These are phyloP conservation scores for Rhamphomyia laevipes DNA, from an alignment of 2,888 invertebrate species.

Conservation along the genomic window DNA sequence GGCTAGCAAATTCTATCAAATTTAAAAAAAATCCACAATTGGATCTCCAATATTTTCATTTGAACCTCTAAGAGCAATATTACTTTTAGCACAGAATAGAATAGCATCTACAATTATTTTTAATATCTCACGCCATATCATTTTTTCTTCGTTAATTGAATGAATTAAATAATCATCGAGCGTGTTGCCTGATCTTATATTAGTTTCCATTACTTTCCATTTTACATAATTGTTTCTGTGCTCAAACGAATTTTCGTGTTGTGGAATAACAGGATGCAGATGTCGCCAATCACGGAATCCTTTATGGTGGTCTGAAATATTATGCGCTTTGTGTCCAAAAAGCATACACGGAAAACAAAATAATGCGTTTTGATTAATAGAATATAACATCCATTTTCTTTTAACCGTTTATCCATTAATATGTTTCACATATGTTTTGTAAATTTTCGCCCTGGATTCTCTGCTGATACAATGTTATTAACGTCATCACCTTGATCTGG, in stretches of 20 bases:
- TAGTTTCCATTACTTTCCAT: not conserved
- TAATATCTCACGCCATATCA: not conserved
- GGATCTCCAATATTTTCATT: not conserved
- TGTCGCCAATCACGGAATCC: not conserved
- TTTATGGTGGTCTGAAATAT: not conserved
- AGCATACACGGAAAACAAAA: not conserved
- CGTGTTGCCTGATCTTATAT: not conserved
- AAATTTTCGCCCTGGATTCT: not conserved
- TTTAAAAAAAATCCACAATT: not conserved
- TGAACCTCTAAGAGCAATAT: not conserved
- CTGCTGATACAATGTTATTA: not conserved
- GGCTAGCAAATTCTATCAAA: not conserved
- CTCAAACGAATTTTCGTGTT: not conserved
- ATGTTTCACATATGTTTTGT: not conserved
- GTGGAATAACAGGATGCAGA: not conserved
- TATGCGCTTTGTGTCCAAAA: not conserved
- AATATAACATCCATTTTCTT: not conserved
- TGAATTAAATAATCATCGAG: not conserved
- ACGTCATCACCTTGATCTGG: not conserved
- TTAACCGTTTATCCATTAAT: not conserved
- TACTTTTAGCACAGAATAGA: not conserved
- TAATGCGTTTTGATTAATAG: not conserved
- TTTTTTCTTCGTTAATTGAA: not conserved
- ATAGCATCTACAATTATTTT: not conserved
- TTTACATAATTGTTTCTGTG: not conserved